Base-by-base conservation (phyloP, 1,140 invertebrate genomes). In the Drosophila ironensis region DNA sequence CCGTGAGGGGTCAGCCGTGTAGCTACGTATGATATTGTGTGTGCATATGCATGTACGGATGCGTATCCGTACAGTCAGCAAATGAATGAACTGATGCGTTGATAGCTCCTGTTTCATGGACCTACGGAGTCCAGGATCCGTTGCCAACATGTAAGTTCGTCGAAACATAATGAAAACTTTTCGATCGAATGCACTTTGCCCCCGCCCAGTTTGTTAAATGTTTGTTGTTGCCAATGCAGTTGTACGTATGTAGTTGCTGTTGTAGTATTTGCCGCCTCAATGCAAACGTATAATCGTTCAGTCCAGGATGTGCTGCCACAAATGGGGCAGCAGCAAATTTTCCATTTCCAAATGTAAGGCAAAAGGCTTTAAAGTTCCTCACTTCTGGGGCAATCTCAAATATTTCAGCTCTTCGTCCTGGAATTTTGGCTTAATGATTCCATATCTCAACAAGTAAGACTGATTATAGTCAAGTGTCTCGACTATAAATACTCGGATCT, bases 101-200 rank as follows among this genome's bases (percentile, higher is more conserved):
- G 78, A 84, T 77, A 71, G 73, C 66, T 57, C 56, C 59, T 53
- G 40, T 72, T 20, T 17, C 24, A 27, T 14, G 14, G 24, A 5
- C 11, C 27, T n/a, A n/a, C 4, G 11, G 48, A 12, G 17, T 9
- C 40, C 14, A 7, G 47, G 42, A 46, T 12, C 24, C 28, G 16
- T 33, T 17, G 11, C 54, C 20, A n/a, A 7, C 30, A 44, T 16
- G 30, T 27, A 12, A 25, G 51, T 52, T 40, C 40, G 70, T 35
- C 27, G 61, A 67, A 73, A 77, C 78, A 84, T 84, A 84, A 84
- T 84, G 78, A 84, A 84, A 84, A 84, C 59, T 84, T 84, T 84
- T 82, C 78, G 78, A 84, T 84, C 78, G 78, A 84, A 74, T 84
- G 78, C 78, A 84, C 71, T 84, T 68, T 50, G 1, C 45, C 5